Percentiles rank a stretch among this genome's conserved stretches.
Conservation (phyloP, 2,797 vertebrate species). For the Myotis planiceps region DNA sequence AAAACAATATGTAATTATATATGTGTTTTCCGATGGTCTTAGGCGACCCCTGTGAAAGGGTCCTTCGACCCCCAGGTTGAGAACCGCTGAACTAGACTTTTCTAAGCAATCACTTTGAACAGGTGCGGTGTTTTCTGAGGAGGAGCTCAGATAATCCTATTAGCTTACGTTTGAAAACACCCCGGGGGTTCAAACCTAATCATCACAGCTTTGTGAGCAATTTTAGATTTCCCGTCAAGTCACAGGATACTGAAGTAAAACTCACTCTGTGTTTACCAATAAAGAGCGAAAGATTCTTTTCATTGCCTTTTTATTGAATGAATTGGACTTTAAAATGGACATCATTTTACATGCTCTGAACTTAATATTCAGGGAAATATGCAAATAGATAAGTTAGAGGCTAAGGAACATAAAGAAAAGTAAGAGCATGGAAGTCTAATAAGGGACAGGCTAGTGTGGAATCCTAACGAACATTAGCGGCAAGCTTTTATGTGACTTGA, state of each 20-base stretch:
- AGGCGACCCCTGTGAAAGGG: too few relatives aligned
- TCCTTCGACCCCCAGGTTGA: too few relatives aligned
- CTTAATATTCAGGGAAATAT: conserved; percentile 64
- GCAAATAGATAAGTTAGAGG: conserved; percentile 27
- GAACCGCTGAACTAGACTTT: conserved; percentile 62
- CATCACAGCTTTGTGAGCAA: conserved; percentile 16
- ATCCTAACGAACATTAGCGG: conserved; percentile 69
- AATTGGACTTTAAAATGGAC: conserved; percentile 38
- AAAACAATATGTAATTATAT: too few relatives aligned
- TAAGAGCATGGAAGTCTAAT: conserved; percentile 55
- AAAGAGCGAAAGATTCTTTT: conserved; percentile 39
- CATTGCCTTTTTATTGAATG: conserved; percentile 45
- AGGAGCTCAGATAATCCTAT: conserved; percentile 48
- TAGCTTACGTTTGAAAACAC: neutral
- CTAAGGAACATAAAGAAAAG: conserved; percentile 56
- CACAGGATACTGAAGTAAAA: conserved; percentile 11
- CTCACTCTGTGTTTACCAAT: conserved; percentile 59
- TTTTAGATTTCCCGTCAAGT: neutral
- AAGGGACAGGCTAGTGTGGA: conserved; percentile 65
- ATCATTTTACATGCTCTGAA: conserved; percentile 47
- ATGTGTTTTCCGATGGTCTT: too few relatives aligned
- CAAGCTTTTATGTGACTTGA: conserved; percentile 62
- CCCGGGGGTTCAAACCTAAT: neutral
- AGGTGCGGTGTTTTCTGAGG: conserved; percentile 46
- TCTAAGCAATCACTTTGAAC: conserved; percentile 72